A percentile compares a stretch with the other conserved stretches of the same genome.
phyloP scores from a whole-genome alignment of 2,888 invertebrate genomes.

The Apantesis nais region DNA sequence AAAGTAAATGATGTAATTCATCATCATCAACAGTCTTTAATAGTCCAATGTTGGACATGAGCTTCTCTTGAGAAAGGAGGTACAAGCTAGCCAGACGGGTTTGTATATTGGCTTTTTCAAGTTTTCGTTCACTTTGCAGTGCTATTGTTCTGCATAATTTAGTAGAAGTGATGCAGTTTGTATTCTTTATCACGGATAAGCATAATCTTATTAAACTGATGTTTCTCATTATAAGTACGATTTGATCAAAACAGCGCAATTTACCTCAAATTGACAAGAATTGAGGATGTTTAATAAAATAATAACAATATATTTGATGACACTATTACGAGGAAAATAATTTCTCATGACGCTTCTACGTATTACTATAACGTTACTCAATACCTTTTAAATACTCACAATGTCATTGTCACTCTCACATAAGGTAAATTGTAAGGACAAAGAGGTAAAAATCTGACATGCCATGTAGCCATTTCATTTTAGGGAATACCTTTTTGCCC shows the following conservation, averaged over 20 bases:
- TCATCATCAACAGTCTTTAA: too few relatives aligned
- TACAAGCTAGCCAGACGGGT: too few relatives aligned
- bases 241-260: background rate
- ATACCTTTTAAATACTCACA: background rate
- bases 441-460: background rate
- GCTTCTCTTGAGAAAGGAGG: too few relatives aligned
- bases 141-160: too few relatives aligned
- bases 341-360: background rate
- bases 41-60: too few relatives aligned
- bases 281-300: background rate
- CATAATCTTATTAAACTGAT: background rate
- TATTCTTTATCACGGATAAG: too few relatives aligned
- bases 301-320: background rate
- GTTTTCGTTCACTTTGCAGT: too few relatives aligned
- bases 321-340: background rate
- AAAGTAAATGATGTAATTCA: too few relatives aligned
- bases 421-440: background rate
- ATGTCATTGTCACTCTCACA: background rate
- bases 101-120: too few relatives aligned
- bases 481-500: too few relatives aligned
- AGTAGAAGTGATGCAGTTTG: too few relatives aligned
- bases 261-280: background rate
- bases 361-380: constrained; percentile 3
- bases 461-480: too few relatives aligned
- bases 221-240: background rate